Evolutionary conservation across 2,888 invertebrate species (phyloP).

Genomic region (Agrotis ipsilon): DNA sequence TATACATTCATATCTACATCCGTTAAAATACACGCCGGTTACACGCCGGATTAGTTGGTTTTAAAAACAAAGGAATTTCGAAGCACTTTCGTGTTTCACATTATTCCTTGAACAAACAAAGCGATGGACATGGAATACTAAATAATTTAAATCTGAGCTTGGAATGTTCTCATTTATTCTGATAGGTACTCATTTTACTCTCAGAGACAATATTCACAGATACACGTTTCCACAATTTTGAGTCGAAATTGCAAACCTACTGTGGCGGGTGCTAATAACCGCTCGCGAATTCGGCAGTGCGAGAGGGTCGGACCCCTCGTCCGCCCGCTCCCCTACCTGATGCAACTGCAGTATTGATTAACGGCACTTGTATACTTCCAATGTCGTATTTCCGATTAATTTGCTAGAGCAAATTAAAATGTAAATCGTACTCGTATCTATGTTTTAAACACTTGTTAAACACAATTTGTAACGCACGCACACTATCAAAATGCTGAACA

Average conservation of each 20-base stretch:
- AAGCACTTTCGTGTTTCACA: slow-evolving; percentile 31
- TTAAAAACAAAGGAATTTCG: slow-evolving; percentile 45
- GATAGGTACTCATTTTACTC: slow-evolving; percentile 24
- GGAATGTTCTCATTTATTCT: slow-evolving; percentile 18
- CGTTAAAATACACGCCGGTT: slow-evolving; percentile 41
- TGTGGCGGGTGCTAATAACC: slow-evolving; percentile 68
- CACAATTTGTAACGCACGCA: slow-evolving; percentile 14
- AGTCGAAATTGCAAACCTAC: slow-evolving; percentile 54
- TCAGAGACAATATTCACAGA: slow-evolving; percentile 14
- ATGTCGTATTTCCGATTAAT: slow-evolving; percentile 67
- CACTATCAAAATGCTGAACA: slow-evolving; percentile 30
- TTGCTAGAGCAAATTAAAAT: slow-evolving; percentile 48
- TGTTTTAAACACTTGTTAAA: slow-evolving; percentile 13
- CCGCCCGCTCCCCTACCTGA: slow-evolving; percentile 74
- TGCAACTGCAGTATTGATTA: slow-evolving; percentile 89
- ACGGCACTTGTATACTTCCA: slow-evolving; percentile 72
- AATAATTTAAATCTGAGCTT: slow-evolving; percentile 25
- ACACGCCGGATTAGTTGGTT: slow-evolving; percentile 42
- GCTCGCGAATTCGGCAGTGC: slow-evolving; percentile 75
- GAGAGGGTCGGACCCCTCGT: slow-evolving; percentile 81
- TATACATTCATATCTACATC: slow-evolving; percentile 61
- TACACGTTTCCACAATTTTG: slow-evolving; percentile 30
- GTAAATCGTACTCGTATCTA: slow-evolving; percentile 25
- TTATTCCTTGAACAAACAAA: slow-evolving; percentile 33
- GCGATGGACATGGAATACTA: slow-evolving; percentile 50